phyloP scores from a whole-genome alignment of 1,140 invertebrate species.

The Ctenoplectra terminalis region DNA sequence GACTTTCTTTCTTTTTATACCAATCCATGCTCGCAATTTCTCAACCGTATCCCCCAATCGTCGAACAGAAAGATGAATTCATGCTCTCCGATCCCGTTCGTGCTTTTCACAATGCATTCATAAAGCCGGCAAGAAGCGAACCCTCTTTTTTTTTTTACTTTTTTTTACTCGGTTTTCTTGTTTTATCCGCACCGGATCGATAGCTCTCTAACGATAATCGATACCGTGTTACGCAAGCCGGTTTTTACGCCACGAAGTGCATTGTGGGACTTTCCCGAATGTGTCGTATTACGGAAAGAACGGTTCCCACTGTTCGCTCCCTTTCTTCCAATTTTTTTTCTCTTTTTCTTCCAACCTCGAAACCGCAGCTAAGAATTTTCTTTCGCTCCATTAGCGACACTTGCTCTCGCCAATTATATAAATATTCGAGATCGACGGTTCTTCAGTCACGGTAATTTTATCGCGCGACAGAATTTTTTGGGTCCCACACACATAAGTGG shows the following conservation, averaged over 20 bases:
- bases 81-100: not conserved
- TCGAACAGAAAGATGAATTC: not conserved
- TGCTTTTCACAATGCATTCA: not conserved
- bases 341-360: not conserved
- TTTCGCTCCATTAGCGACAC: not conserved
- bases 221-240: constrained; percentile 54
- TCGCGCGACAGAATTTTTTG: too few species aligned
- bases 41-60: too few species aligned
- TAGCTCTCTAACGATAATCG: constrained; percentile 56
- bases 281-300: constrained; percentile 48
- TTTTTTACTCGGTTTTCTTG: not conserved
- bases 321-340: not conserved
- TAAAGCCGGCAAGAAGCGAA: not conserved
- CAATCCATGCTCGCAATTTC: too few species aligned
- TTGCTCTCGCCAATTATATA: not conserved
- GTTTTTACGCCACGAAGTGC: constrained; percentile 52
- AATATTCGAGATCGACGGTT: not conserved
- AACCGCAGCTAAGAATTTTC: not conserved
- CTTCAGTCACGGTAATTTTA: not conserved
- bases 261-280: constrained; percentile 50
- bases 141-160: not conserved
- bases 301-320: not conserved
- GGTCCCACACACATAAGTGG: too few species aligned
- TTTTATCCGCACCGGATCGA: constrained; percentile 36
- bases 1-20: not conserved